Base-by-base conservation (phyloP, 2,113 vertebrate species). In the Manacus vitellinus region DNA sequence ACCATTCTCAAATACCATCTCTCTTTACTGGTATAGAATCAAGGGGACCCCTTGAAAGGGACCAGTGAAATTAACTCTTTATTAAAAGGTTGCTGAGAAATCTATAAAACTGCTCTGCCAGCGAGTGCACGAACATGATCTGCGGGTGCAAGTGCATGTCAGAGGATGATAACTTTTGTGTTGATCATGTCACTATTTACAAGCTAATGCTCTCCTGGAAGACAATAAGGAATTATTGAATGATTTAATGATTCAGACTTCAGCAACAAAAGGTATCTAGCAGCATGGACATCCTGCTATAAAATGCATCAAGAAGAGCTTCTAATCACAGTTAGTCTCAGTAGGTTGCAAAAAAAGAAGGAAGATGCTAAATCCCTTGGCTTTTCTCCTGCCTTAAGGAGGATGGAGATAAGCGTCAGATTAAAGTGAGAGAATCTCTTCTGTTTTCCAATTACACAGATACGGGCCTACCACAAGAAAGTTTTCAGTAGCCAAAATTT, bases 351-450 rank as follows among this genome's bases (percentile, higher is more conserved):
- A 87, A 80, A 88, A 92, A 91, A 92, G 76, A 85, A 85, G 87
- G 14, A 35, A 89, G 72, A 83, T 87, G 76, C 83, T 95, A 89
- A 96, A 95, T 93, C 88, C 77, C 39, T 92, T 80, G 78, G 70
- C 81, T 92, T 83, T 95, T 88, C 92, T 97, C 85, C 75, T 86
- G 81, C 94, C 76, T 96, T 94, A 95, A 94, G 88, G 86, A 95
- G 94, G 75, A 89, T 80, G 90, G 88, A 91, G 90, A 96, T 96
- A 95, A 96, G 71, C 17, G 33, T 89, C 90, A 94, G 93, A 74
- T 92, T 97, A 85, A 94, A 93, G 88, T 75, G 81, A 95, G 58
- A 74, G 83, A 77, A 93, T 92, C 61, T 88, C 78, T 92, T 96
- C 88, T 86, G 72, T 96, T 94, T 94, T 90, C 81, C 92, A 96